Evolutionary conservation across 2,113 vertebrate species (phyloP).

Genomic region (Cisticola juncidis): DNA sequence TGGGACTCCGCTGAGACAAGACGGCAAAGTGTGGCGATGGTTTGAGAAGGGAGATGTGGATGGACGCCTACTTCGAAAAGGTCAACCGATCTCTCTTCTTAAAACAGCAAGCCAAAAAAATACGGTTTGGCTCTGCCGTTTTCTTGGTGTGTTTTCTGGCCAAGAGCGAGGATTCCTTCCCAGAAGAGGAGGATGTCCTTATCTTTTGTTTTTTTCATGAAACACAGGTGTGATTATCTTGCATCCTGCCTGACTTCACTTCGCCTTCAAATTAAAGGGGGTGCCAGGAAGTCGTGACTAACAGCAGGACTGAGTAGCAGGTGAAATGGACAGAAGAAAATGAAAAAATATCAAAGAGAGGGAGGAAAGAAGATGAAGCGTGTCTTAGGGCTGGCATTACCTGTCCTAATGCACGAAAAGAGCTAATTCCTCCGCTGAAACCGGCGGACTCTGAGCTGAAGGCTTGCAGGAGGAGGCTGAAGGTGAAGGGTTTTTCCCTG

Average conservation of each 20-base stretch:
- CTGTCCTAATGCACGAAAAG: not conserved
- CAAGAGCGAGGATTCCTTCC: not conserved
- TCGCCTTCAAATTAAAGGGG: not conserved
- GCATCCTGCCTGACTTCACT: not conserved
- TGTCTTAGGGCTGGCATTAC: not conserved
- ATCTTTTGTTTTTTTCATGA: not conserved
- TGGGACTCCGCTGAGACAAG: too few relatives aligned
- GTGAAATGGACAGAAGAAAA: not conserved
- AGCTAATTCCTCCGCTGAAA: not conserved
- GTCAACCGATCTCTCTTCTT: not conserved
- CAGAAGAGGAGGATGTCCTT: fast-evolving
- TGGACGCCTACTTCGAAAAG: not conserved
- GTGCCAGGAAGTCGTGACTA: not conserved
- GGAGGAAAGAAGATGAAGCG: fast-evolving
- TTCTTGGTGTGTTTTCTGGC: not conserved
- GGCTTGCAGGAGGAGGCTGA: not conserved
- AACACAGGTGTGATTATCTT: not conserved
- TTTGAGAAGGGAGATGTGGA: not conserved
- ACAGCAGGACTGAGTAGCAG: not conserved
- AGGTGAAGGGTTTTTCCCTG: not conserved
- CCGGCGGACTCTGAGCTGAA: not conserved
- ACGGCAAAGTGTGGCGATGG: not conserved
- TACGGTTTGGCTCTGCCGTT: fast-evolving
- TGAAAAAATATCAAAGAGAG: not conserved
- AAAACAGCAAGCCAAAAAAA: not conserved